Percentiles rank a stretch among this genome's conserved stretches.
phyloP scores from a whole-genome alignment of 2,797 vertebrate species.

The Ceryle rudis region DNA sequence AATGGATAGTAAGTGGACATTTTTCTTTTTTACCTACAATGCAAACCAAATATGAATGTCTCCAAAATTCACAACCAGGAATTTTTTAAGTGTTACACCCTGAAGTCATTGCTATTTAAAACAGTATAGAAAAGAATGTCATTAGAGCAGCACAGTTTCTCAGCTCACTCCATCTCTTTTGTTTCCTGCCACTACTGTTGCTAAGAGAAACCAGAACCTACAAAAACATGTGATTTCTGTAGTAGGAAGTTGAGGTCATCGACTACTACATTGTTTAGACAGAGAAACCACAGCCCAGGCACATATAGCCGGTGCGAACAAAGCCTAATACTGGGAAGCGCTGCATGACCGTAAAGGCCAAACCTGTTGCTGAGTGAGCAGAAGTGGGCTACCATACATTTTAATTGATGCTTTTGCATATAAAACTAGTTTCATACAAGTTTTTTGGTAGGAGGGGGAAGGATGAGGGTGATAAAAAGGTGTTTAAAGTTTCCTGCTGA shows the following conservation, averaged over 20 bases:
- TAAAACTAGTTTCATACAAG: fast-evolving
- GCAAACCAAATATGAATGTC: background rate
- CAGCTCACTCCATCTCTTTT: background rate
- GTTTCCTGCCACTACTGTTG: background rate
- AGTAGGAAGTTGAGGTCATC: slow-evolving; percentile 42
- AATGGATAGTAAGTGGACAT: background rate
- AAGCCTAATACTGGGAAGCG: background rate
- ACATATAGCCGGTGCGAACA: background rate
- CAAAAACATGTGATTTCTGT: background rate
- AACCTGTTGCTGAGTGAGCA: background rate
- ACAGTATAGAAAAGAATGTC: background rate
- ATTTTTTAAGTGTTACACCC: background rate
- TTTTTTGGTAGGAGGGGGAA: background rate
- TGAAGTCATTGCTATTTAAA: background rate
- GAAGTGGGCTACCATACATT: background rate
- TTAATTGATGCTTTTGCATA: background rate
- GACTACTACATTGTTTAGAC: background rate
- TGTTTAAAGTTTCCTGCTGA: background rate
- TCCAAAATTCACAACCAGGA: background rate
- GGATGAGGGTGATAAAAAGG: background rate
- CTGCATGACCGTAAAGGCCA: background rate
- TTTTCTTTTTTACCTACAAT: background rate
- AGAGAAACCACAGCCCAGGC: slow-evolving; percentile 23
- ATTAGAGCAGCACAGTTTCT: background rate
- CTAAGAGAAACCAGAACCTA: background rate